Conservation (phyloP, 1,140 invertebrate species). For the Ruditapes philippinarum region DNA sequence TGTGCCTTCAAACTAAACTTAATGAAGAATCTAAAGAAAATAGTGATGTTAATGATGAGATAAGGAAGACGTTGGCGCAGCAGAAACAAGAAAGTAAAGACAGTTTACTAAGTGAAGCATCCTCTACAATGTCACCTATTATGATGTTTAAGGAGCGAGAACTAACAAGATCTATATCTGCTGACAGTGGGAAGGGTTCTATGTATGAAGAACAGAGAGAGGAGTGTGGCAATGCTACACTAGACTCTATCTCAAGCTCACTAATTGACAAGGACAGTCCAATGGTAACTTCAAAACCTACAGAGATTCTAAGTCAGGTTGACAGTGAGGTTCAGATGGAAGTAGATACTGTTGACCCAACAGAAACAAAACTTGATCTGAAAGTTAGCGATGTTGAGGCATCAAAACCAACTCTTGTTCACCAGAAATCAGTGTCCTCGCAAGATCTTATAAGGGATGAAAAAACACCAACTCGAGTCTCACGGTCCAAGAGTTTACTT, state of each 20-base stretch:
- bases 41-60: not conserved
- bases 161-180: constrained; percentile 73
- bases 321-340: not conserved
- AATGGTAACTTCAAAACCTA: not conserved
- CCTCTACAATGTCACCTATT: constrained; percentile 47
- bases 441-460: constrained; percentile 64
- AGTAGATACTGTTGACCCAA: not conserved
- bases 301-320: not conserved
- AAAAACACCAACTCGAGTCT: constrained; percentile 57
- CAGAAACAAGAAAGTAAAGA: constrained; percentile 77
- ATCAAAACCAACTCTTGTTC: not conserved
- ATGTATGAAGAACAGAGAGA: constrained; percentile 72
- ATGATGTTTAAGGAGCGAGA: constrained; percentile 50
- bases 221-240: constrained; percentile 14
- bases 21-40: constrained; percentile 1
- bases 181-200: constrained; percentile 80
- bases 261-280: constrained; percentile 33
- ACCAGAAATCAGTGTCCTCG: constrained; percentile 71
- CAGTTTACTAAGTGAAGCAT: constrained; percentile 75
- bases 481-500: constrained; percentile 78
- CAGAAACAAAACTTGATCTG: not conserved
- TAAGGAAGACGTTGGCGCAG: constrained; percentile 35
- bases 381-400: too few relatives aligned
- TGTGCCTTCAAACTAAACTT: not conserved
- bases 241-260: constrained; percentile 30